phyloP scores from a whole-genome alignment of 2,888 invertebrate genomes.

The Coleophora deauratella region DNA sequence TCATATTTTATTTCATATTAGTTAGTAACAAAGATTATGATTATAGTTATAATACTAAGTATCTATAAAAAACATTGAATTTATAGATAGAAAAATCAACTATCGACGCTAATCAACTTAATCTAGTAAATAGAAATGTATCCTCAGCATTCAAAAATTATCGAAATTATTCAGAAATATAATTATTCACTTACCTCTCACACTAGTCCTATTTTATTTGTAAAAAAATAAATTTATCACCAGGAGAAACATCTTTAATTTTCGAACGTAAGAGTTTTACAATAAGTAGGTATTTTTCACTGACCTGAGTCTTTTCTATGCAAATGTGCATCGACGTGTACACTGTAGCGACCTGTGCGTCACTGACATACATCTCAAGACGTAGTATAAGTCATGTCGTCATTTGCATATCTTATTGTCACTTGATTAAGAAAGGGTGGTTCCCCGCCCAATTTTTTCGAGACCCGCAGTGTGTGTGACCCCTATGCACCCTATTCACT shows the following conservation, averaged over 20 bases:
- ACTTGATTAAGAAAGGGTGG: constrained; percentile 38
- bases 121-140: too few species aligned
- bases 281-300: constrained; percentile 8
- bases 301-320: background rate
- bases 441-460: constrained; percentile 40
- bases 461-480: constrained; percentile 8
- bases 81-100: too few species aligned
- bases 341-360: constrained; percentile 34
- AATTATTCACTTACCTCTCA: constrained; percentile 9
- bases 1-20: too few species aligned
- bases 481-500: constrained; percentile 13
- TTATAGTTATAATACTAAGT: too few species aligned
- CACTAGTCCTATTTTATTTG: constrained; percentile 5
- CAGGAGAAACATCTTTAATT: constrained; percentile 18
- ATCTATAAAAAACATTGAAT: too few species aligned
- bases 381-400: constrained; percentile 31
- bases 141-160: too few species aligned
- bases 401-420: constrained; percentile 50
- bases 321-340: constrained; percentile 26
- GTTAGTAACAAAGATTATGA: too few species aligned
- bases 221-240: constrained; percentile 32
- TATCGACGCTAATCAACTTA: too few species aligned
- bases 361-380: constrained; percentile 43
- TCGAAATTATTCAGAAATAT: background rate
- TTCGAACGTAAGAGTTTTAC: too few species aligned